A percentile compares a stretch with the other conserved stretches of the same genome.
These are phyloP conservation scores for Melanotus villosus DNA, from an alignment of 2,888 invertebrate genomes.

Conservation along the genomic window DNA sequence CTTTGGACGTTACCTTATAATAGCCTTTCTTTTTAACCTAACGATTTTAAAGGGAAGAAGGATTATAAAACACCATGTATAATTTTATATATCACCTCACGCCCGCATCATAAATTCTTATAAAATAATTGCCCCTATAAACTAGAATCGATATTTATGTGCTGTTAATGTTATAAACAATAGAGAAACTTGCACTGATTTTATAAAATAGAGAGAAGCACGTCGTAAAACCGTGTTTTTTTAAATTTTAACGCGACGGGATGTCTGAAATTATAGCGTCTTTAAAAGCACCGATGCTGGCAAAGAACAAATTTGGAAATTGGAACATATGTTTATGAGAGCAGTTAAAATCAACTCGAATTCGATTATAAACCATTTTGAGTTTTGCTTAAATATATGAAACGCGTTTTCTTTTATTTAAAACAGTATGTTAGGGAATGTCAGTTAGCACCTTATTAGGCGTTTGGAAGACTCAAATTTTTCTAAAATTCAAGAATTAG, in stretches of 20 bases:
- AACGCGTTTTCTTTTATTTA: no score
- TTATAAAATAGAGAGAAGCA: constrained; percentile 4
- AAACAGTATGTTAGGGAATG: no score
- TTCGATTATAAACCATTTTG: no score
- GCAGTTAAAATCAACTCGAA: no score
- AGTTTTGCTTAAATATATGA: no score
- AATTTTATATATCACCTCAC: constrained; percentile 18
- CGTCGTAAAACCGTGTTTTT: constrained; percentile 10
- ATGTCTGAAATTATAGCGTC: background rate
- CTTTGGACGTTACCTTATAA: background rate
- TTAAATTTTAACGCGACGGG: background rate
- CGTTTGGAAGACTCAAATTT: no score
- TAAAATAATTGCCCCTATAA: constrained; percentile 33
- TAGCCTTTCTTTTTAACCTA: constrained; percentile 12
- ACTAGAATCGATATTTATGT: constrained; percentile 28
- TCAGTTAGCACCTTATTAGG: no score
- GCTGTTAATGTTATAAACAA: constrained; percentile 33
- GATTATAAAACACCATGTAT: constrained; percentile 13
- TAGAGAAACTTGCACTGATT: constrained; percentile 26
- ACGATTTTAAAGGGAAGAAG: constrained; percentile 2
- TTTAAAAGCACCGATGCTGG: no score
- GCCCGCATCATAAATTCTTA: constrained; percentile 28
- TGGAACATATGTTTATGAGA: no score
- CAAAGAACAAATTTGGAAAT: no score
- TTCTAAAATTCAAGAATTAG: no score